Base-by-base conservation (phyloP, 2,113 vertebrate species). In the Piprites chloris region DNA sequence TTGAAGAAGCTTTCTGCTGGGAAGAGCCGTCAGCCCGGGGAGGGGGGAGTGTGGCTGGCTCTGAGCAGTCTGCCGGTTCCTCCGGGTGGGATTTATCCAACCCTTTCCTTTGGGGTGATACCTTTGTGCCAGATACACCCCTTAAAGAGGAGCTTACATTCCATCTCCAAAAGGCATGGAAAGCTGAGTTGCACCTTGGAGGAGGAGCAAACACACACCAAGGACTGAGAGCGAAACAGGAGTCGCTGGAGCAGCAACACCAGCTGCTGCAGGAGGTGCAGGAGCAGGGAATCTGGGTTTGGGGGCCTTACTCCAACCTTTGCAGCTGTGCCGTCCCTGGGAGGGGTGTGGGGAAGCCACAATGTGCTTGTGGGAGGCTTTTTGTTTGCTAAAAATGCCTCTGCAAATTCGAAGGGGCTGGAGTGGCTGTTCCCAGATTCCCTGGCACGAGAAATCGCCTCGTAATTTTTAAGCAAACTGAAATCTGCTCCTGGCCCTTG, bases 321-420 rank as follows among this genome's bases (percentile, higher is more conserved):
- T 19, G 39, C 56, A 62, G 35, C 75, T 72, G 22, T 50, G 24
- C 61, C 2, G 7, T 16, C 53, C 11, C 44, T 37, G 95, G 73
- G 82, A 81, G 79, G 28, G 82, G 3, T 14, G 22, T 27, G 76
- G 58, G 52, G 33, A 55, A 78, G 61, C 52, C 18, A 2, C 86
- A 47, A 0, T 56, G 73, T 81, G 93, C 69, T 76, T 35, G 69
- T 47, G 66, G 86, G 24, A 23, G 53, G 63, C 8, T 90, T 90
- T 93, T 83, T 85, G 79, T 95, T 92, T 50, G 67, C 88, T 92
- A 2, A 41, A 89, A 93, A 82, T 69, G 81, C 85, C 41, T 91
- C 30, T 79, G 74, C 32, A 33, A 37, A 85, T 73, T 44, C 47
- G 85, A 39, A 91, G 62, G 58, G 13, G 67, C 26, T n/a, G 11